Evolutionary conservation across 1,140 invertebrate species (phyloP), one percentile per base, ranked within the genome.

Genomic region (Lordiphosa collinella): DNA sequence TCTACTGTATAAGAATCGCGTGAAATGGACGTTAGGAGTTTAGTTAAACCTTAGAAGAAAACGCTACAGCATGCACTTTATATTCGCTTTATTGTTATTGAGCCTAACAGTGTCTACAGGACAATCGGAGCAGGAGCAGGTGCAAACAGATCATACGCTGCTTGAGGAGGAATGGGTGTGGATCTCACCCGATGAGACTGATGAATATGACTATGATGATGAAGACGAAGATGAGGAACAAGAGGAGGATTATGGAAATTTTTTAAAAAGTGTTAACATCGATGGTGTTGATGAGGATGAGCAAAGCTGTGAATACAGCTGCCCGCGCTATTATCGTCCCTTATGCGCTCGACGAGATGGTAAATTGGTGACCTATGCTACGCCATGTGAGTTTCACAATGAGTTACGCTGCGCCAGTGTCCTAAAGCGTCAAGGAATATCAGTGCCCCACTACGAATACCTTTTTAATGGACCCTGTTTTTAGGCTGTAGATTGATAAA

Each of bases 311-410:
- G 76, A 82, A 22, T 64, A 64, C 10, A 84, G 78, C 32, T 82
- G 76, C 6, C 76, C 78, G 0, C 71, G 76, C 1, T 82, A 84
- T 34, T 82, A 82, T 38, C 76, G 71, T 1, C 76, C 76, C 4
- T 18, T 82, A 2, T 82, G 76, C 12, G 78, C 51, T 1, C 58
- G 60, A 0, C 76, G 78, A 18, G 54, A 76, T 13, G 62, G 47
- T 0, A 12, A 51, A 5, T 13, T 51, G 25, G 11, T 72, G n/a
- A 82, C 76, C 10, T 84, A 52, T 41, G 62, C 71, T 32, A 82
- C 76, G 9, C 67, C 78, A 22, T 82, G 76, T 53, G 76, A 82
- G 40, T 82, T 54, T 40, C 36, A 71, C 35, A 82, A 82, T 53
- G 38, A 57, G 4, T 34, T 82, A 55, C 72, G 78, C 8, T 82